These are phyloP conservation scores for Himalopsyche tibetana DNA, from an alignment of 2,888 invertebrate species.

Conservation along the genomic window DNA sequence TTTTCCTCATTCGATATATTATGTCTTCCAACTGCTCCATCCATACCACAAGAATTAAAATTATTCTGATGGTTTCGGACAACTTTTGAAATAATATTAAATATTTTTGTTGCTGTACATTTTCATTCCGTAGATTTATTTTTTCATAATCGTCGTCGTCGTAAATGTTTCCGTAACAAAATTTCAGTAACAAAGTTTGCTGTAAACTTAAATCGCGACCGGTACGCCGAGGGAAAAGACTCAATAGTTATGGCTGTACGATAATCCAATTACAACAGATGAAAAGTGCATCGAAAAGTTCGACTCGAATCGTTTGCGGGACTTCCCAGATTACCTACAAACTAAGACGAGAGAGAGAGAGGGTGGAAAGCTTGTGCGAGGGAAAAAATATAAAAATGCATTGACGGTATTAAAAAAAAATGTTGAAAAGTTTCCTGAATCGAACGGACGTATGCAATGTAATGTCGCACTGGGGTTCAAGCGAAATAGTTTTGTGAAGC, in stretches of 20 bases:
- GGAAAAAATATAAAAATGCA: not conserved
- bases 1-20: no score
- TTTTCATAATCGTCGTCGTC: no score
- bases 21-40: no score
- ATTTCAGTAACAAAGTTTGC: no score
- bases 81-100: no score
- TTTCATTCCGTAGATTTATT: no score
- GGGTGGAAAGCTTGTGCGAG: not conserved
- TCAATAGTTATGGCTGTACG: slow-evolving; percentile 40
- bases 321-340: slow-evolving; percentile 44
- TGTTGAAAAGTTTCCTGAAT: not conserved
- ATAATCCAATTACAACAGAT: slow-evolving; percentile 56
- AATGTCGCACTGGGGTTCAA: not conserved
- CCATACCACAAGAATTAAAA: no score
- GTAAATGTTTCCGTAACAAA: no score
- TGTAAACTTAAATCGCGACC: no score
- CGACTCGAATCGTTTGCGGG: slow-evolving; percentile 53
- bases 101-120: no score
- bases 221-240: no score
- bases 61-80: no score
- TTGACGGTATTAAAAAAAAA: not conserved
- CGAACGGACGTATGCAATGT: not conserved
- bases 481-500: not conserved
- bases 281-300: slow-evolving; percentile 50
- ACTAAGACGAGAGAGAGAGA: not conserved